Base-by-base conservation (phyloP, 2,888 invertebrate genomes). In the Encarsia formosa region DNA sequence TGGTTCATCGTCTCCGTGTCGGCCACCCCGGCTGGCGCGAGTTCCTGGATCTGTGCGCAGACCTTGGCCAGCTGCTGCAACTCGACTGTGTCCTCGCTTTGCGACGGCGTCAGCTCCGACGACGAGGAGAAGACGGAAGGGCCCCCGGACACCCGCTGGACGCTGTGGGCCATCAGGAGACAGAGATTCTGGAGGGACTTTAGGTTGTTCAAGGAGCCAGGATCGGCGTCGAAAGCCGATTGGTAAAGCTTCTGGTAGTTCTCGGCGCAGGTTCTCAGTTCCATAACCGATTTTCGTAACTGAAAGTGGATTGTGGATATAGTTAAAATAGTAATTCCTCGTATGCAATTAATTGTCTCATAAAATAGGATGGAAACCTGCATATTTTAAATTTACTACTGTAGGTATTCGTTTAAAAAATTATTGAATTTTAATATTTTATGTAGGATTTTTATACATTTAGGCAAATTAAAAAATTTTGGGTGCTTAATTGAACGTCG, bases 151-250 rank as follows among this genome's bases (percentile, higher is more conserved):
- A 88, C 80, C 46, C 83, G 81, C 64, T 90, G 88, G 8, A 90
- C 80, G 58, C 87, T 85, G 58, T 85, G 83, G 0, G 87, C 87
- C 67, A 91, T 77, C 45, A 90, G 77, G 26, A 83, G 79, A 71
- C 90, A 91, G 59, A 87, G 84, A 75, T 91, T 86, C 67, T 91
- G 89, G 26, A 89, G 78, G 63, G 69, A 71, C 59, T 66, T 63
- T 24, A 89, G 80, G 65, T 87, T 87, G 59, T 84, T 82, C 37
- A 91, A 72, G 0, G 90, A 87, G 3, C 83, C 80, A 5, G 86
- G 84, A 76, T 92, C 91, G 1, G 91, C 90, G 77, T 91, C 91
- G 69, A 92, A 91, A 3, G 88, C 87, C 1, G 87, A 85, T 70
- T 88, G 87, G 71, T 90, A 90, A 4, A 92, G 76, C 53, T 84